Evolutionary conservation across 2,113 vertebrate genomes (phyloP).

Genomic region (Murina feae): DNA sequence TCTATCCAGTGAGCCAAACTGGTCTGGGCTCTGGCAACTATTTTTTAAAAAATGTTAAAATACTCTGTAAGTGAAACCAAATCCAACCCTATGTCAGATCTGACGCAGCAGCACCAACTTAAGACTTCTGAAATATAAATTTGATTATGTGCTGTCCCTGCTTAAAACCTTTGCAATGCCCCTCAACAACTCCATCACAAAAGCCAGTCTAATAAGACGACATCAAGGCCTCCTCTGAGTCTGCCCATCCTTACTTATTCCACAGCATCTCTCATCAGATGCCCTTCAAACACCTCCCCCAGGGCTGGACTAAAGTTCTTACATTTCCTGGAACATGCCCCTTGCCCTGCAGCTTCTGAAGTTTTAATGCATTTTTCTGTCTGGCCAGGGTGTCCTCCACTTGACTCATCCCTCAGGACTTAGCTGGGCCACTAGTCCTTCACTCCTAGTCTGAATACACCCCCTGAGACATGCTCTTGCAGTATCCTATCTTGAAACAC

Average conservation of each 20-base stretch:
- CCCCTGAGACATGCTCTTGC: background rate
- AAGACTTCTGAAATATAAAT: background rate
- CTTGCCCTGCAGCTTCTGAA: background rate
- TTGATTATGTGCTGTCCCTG: background rate
- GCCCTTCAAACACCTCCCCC: background rate
- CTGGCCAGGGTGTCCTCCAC: background rate
- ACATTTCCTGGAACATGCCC: background rate
- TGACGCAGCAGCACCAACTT: background rate
- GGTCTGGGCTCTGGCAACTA: too few relatives aligned
- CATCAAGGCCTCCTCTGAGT: background rate
- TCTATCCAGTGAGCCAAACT: too few relatives aligned
- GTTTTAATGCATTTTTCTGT: background rate
- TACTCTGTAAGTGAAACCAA: background rate
- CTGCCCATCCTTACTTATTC: background rate
- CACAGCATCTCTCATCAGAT: background rate
- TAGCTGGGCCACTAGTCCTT: background rate
- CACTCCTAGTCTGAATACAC: background rate
- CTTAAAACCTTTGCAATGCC: background rate
- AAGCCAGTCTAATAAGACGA: background rate
- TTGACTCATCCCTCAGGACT: background rate
- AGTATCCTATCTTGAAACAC: background rate
- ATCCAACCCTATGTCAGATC: background rate
- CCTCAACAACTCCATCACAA: background rate
- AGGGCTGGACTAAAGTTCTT: background rate
- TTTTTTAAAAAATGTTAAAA: slow-evolving; percentile 2